phyloP scores from a whole-genome alignment of 2,797 vertebrate genomes.

The Echiichthys vipera region DNA sequence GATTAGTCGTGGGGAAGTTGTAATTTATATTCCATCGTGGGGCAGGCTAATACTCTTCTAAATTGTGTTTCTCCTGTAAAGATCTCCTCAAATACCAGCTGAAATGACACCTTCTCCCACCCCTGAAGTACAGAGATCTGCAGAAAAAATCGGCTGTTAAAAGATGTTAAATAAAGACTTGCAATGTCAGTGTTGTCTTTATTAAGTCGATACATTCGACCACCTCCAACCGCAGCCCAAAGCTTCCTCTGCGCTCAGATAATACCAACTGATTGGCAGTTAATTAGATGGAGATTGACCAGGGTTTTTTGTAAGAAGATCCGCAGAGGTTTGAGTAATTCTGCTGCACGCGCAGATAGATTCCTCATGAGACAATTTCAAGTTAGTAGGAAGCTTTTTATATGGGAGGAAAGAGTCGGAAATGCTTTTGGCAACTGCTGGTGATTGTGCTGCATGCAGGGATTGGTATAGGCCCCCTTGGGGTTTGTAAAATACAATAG shows the following conservation, averaged over 20 bases:
- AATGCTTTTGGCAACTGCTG: slow-evolving; percentile 57
- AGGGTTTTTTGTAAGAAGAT: slow-evolving; percentile 44
- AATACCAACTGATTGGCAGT: slow-evolving; percentile 59
- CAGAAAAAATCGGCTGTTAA: slow-evolving; percentile 13
- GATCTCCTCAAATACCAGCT: slow-evolving; percentile 30
- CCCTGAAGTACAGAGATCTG: slow-evolving; percentile 19
- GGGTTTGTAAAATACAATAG: slow-evolving; percentile 64
- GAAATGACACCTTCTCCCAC: slow-evolving; percentile 23
- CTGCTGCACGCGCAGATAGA: slow-evolving; percentile 35
- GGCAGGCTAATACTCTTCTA: slow-evolving; percentile 30
- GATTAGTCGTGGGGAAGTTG: slow-evolving; percentile 51
- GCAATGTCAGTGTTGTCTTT: slow-evolving; percentile 31
- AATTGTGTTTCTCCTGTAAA: slow-evolving; percentile 33
- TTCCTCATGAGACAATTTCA: slow-evolving; percentile 37
- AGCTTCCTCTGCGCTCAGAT: slow-evolving; percentile 3
- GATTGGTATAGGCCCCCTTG: slow-evolving; percentile 32
- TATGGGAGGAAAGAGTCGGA: slow-evolving; percentile 57
- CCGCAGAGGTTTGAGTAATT: slow-evolving; percentile 51
- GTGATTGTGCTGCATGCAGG: slow-evolving; percentile 51
- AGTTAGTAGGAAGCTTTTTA: slow-evolving; percentile 51
- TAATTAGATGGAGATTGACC: slow-evolving; percentile 66
- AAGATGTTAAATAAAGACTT: slow-evolving; percentile 27
- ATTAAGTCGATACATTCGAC: slow-evolving; percentile 37
- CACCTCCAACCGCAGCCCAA: slow-evolving; percentile 3
- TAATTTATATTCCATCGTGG: slow-evolving; percentile 43